Percentiles rank a stretch among this genome's conserved stretches.
Evolutionary conservation across 2,888 invertebrate genomes (phyloP).

Genomic region (Rhimphoctona megacephalus): DNA sequence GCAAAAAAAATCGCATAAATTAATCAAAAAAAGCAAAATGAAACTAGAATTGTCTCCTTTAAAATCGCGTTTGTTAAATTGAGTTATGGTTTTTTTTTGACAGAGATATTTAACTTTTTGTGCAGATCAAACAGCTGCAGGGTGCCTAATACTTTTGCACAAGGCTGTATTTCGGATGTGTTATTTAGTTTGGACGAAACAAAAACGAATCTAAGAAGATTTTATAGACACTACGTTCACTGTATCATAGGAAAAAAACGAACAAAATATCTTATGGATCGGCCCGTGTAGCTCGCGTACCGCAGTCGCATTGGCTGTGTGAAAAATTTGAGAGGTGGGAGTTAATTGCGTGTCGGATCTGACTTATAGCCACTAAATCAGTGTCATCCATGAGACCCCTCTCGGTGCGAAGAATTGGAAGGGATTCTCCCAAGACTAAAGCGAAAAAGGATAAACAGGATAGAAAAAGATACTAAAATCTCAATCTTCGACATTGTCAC

Average conservation of each 20-base stretch:
- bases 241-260: conserved; percentile 37
- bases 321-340: conserved; percentile 51
- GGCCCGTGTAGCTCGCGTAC: conserved; percentile 25
- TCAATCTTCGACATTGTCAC: neutral
- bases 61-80: no score
- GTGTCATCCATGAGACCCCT: conserved; percentile 75
- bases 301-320: conserved; percentile 44
- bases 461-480: neutral
- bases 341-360: conserved; percentile 83
- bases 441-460: neutral
- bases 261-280: conserved; percentile 21
- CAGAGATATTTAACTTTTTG: no score
- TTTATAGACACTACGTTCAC: neutral
- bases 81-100: no score
- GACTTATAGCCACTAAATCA: conserved; percentile 84
- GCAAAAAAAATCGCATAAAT: no score
- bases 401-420: conserved; percentile 58
- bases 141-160: no score
- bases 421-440: conserved; percentile 49
- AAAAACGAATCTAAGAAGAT: neutral
- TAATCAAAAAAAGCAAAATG: no score
- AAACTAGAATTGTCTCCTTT: no score
- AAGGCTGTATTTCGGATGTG: neutral
- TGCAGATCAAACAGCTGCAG: no score
- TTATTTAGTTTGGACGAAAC: neutral